Evolutionary conservation across 2,113 vertebrate species (phyloP), one percentile per base, ranked within the genome.

Genomic region (Vimba vimba): DNA sequence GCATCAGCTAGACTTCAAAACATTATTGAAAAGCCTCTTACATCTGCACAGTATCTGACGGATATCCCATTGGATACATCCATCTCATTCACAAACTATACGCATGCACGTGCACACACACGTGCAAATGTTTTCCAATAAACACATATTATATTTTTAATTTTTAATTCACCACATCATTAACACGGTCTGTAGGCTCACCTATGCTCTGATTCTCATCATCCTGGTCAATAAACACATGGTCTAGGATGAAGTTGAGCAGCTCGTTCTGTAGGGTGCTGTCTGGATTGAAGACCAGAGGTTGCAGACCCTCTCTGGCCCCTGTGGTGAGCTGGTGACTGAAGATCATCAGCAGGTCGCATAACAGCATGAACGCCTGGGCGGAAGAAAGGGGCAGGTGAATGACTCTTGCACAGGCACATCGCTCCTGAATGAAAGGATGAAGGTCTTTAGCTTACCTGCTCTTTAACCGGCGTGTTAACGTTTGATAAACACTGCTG

Each of bases 161-260:
- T 33, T 33, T 33, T 33, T 33, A 3, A 39, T 55, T 55, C 5
- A 21, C 17, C 52, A 55, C 52, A 55, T 57, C 30, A 21, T 71
- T 43, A 33, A 75, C 10, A n/a, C 4, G 8, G 4, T 47, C n/a
- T 64, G 13, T 43, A n/a, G 25, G 43, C 95, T 92, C 94, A 98
- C 98, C 97, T 96, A 99, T 97, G 95, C 98, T 99, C 94, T 99
- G 98, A 91, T 96, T 99, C 92, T 99, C 98, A 55, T 99, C 98
- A 64, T 99, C 98, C 92, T 99, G 98, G 94, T 99, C 98, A 88
- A 99, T 97, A 90, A 99, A 99, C 90, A 99, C 98, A 15, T 99
- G 97, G 92, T 99, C 98, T 94, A 99, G 96, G 90, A 99, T 96
- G 79, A 99, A 99, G 92, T 93, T 97, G 88, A 99, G 97, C 57